Evolutionary conservation across 2,888 invertebrate genomes (phyloP).

Genomic region (Beris morrisii): DNA sequence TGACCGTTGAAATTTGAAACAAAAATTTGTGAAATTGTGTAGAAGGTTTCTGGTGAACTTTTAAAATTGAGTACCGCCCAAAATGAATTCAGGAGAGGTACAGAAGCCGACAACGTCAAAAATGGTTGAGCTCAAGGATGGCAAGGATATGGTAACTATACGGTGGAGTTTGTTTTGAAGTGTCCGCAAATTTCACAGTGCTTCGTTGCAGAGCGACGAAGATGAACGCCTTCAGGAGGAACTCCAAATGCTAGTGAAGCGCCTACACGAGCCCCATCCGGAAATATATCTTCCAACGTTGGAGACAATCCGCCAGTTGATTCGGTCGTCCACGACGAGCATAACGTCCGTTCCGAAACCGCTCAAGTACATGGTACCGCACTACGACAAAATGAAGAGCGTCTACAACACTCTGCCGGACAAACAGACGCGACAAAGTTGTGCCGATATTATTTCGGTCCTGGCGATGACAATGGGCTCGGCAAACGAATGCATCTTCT

Average conservation of each 20-base stretch:
- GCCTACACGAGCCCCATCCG: conserved; percentile 59
- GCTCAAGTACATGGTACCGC: conserved; percentile 84
- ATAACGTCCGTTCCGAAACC: conserved; percentile 98
- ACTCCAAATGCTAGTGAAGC: conserved; percentile 80
- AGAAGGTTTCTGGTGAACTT: no score
- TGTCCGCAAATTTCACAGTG: no score
- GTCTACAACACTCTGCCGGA: conserved; percentile 76
- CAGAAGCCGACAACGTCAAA: no score
- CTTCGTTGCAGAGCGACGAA: conserved; percentile 64
- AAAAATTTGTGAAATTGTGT: no score
- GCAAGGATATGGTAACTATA: no score
- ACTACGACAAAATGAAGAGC: conserved; percentile 79
- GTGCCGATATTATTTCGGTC: conserved; percentile 91
- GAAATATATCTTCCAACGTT: conserved; percentile 74
- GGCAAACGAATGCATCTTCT: conserved; percentile 84
- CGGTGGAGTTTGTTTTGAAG: no score
- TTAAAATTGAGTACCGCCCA: no score
- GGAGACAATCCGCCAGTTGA: conserved; percentile 79
- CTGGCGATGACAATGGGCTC: conserved; percentile 88
- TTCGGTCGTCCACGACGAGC: conserved; percentile 90
- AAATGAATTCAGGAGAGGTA: no score
- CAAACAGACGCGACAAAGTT: conserved; percentile 68
- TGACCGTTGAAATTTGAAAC: no score
- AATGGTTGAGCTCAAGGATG: no score
- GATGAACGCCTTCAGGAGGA: conserved; percentile 87